Base-by-base conservation (phyloP, 2,888 invertebrate genomes). In the Entomobrya multifasciata region DNA sequence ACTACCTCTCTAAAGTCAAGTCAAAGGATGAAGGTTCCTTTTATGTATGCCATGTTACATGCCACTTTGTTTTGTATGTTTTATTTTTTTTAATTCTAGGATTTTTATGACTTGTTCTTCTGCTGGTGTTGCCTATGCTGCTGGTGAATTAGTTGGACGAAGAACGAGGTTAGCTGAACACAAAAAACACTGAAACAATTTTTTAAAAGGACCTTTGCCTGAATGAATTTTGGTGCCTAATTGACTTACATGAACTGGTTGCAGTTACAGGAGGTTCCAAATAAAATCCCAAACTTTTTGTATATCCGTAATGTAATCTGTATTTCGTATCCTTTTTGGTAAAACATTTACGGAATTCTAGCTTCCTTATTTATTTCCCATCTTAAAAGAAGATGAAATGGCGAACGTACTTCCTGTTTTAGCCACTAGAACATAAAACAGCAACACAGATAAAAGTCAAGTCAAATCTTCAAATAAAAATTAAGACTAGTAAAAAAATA, bases 81-180 rank as follows among this genome's bases (percentile, higher is more conserved):
- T n/a, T n/a, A n/a, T n/a, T n/a, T n/a, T n/a, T n/a, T 55, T 55
- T 55, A 62, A 30, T 62, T 62, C 67, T 67, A 41, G 67, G 67
- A 67, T 67, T 41, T 67, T 41, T 41, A 20, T 67, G 67, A 11
- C 13, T 15, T 49, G 13, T 49, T 49, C 49, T n/a, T n/a, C n/a
- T n/a, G n/a, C n/a, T n/a, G n/a, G n/a, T n/a, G n/a, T n/a, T n/a
- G n/a, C n/a, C n/a, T n/a, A n/a, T n/a, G n/a, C n/a, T n/a, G n/a
- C n/a, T n/a, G n/a, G 44, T 44, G 11, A 44, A 44, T 10, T 44
- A 15, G n/a, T 15, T 13, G 15, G n/a, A 13, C 49, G 49, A 49
- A 36, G 36, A 44, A 67, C 44, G 67, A 67, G 67, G 47, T 67
- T 67, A 67, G 44, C 20, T 67, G 41, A 67, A 67, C 67, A 49